Conservation (phyloP, 2,888 invertebrate genomes). For the Drosophila trichaetosa region DNA sequence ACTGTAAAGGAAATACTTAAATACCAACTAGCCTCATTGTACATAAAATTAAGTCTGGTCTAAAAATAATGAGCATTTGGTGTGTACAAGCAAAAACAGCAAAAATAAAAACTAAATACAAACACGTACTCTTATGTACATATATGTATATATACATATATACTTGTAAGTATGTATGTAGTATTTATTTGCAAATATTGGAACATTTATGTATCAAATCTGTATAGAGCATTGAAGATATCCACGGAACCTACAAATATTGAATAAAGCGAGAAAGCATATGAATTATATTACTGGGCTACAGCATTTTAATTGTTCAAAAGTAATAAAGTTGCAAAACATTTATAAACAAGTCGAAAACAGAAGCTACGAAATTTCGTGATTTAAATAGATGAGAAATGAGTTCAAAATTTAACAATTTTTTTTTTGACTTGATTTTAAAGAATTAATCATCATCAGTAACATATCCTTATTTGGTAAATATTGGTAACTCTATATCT, state of each 20-base stretch:
- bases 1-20: constrained; percentile 37
- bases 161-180: constrained; percentile 18
- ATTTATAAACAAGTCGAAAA: neutral
- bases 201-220: constrained; percentile 32
- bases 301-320: neutral
- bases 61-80: constrained; percentile 69
- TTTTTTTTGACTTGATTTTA: neutral
- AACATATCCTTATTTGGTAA: neutral
- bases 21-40: constrained; percentile 51
- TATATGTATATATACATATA: constrained; percentile 8
- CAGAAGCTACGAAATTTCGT: neutral
- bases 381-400: neutral
- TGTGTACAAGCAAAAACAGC: constrained; percentile 66
- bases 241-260: constrained; percentile 37
- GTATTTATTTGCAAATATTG: constrained; percentile 26
- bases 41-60: constrained; percentile 54
- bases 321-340: neutral
- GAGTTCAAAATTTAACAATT: accelerated
- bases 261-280: constrained; percentile 55
- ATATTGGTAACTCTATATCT: neutral
- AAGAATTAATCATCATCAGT: neutral
- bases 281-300: neutral
- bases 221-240: constrained; percentile 44
- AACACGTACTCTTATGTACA: constrained; percentile 42
- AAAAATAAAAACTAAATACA: constrained; percentile 1